Evolutionary conservation across 2,888 invertebrate genomes (phyloP).

Genomic region (Aphidoletes aphidimyza): DNA sequence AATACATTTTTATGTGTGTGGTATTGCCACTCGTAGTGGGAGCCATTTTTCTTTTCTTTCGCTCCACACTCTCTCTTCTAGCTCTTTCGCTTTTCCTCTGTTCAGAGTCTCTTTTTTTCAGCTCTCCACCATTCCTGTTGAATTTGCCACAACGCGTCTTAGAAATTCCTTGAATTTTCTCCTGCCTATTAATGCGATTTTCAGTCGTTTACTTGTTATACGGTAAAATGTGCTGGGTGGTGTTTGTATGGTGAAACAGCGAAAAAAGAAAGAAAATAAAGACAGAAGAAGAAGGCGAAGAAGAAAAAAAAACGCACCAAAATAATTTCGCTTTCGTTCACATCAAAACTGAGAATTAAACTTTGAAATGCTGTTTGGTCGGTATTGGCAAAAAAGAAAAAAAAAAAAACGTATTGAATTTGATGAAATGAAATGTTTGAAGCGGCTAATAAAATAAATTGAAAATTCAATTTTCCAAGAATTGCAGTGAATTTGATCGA

Average conservation of each 20-base stretch:
- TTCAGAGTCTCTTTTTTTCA: not conserved
- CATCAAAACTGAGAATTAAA: too few relatives aligned
- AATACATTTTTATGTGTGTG: not conserved
- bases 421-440: too few relatives aligned
- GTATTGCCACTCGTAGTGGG: not conserved
- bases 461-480: too few relatives aligned
- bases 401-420: too few relatives aligned
- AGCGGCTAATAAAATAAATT: too few relatives aligned
- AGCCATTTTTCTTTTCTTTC: not conserved
- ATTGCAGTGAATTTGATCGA: too few relatives aligned
- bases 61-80: not conserved
- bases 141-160: not conserved
- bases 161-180: not conserved
- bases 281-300: too few relatives aligned
- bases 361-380: too few relatives aligned
- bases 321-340: too few relatives aligned
- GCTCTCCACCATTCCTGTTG: too few relatives aligned
- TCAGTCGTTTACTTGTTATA: not conserved
- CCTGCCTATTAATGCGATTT: not conserved
- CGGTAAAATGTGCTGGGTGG: not conserved
- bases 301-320: too few relatives aligned
- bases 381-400: too few relatives aligned
- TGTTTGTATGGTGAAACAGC: not conserved
- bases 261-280: not conserved
- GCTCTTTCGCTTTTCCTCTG: not conserved